Conservation (phyloP, 2,888 invertebrate genomes). For the Trichacis sp. region DNA sequence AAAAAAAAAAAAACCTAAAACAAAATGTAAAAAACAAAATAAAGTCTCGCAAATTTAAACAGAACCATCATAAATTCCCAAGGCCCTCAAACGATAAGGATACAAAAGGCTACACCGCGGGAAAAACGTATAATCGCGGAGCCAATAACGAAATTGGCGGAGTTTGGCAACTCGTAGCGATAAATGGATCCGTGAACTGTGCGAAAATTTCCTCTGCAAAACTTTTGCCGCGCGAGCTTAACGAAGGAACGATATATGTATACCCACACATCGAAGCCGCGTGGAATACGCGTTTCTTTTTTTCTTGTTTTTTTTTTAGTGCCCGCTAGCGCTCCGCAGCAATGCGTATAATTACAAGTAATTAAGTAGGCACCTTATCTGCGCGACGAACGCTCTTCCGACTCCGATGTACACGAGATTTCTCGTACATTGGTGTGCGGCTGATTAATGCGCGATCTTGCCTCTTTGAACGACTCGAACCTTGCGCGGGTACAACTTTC, state of each 20-base stretch:
- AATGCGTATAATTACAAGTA: slow-evolving; percentile 62
- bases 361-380: slow-evolving; percentile 62
- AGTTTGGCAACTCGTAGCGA: slow-evolving; percentile 24
- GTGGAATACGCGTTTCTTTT: slow-evolving; percentile 31
- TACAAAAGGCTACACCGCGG: no score
- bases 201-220: slow-evolving; percentile 22
- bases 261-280: slow-evolving; percentile 21
- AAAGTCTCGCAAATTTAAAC: no score
- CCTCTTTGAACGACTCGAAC: slow-evolving; percentile 24
- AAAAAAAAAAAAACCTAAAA: no score
- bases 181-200: slow-evolving; percentile 20
- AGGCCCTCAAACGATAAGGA: no score
- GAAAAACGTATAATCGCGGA: background rate
- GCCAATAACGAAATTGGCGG: slow-evolving; percentile 19
- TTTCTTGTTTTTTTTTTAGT: slow-evolving; percentile 8
- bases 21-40: no score
- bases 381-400: slow-evolving; percentile 21
- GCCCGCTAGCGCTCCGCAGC: slow-evolving; percentile 35
- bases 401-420: slow-evolving; percentile 21
- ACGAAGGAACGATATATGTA: slow-evolving; percentile 41
- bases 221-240: slow-evolving; percentile 37
- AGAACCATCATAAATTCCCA: no score
- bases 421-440: slow-evolving; percentile 14
- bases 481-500: no score
- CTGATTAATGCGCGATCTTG: slow-evolving; percentile 35